phyloP scores from a whole-genome alignment of 2,113 vertebrate species.

The Etheostoma cragini region DNA sequence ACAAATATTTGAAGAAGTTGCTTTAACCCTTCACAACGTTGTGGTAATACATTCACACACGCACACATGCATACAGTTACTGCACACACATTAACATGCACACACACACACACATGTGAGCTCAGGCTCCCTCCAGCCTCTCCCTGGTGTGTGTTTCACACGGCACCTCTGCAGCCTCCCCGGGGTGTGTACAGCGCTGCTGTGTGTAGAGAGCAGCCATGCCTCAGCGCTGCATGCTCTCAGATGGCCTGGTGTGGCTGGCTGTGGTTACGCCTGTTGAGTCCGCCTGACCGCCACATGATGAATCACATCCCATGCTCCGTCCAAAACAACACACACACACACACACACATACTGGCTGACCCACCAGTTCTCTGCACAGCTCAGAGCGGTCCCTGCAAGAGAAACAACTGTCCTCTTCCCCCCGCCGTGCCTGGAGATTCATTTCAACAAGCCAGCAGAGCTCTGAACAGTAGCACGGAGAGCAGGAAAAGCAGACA shows the following conservation, averaged over 20 bases:
- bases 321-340: constrained; percentile 62
- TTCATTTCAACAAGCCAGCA: constrained; percentile 76
- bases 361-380: constrained; percentile 51
- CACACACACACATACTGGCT: constrained; percentile 35
- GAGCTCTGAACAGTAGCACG: constrained; percentile 64
- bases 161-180: constrained; percentile 62
- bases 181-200: constrained; percentile 63
- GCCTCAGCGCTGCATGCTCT: constrained; percentile 70
- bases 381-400: constrained; percentile 47
- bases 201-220: constrained; percentile 69
- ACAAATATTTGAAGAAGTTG: no score
- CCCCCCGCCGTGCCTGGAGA: constrained; percentile 65
- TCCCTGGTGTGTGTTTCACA: constrained; percentile 71
- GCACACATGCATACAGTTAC: constrained; percentile 14
- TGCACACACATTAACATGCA: constrained; percentile 31
- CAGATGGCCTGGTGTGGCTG: constrained; percentile 81
- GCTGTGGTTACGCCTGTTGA: constrained; percentile 83
- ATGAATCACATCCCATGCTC: constrained; percentile 79
- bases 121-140: constrained; percentile 50
- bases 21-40: constrained; percentile 12
- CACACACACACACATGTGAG: constrained; percentile 41
- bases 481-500: constrained; percentile 66
- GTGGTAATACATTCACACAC: constrained; percentile 32
- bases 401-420: constrained; percentile 70
- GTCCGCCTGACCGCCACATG: constrained; percentile 79